These are phyloP conservation scores for Fistularia tabacaria DNA, from an alignment of 2,797 vertebrate species.

Conservation along the genomic window DNA sequence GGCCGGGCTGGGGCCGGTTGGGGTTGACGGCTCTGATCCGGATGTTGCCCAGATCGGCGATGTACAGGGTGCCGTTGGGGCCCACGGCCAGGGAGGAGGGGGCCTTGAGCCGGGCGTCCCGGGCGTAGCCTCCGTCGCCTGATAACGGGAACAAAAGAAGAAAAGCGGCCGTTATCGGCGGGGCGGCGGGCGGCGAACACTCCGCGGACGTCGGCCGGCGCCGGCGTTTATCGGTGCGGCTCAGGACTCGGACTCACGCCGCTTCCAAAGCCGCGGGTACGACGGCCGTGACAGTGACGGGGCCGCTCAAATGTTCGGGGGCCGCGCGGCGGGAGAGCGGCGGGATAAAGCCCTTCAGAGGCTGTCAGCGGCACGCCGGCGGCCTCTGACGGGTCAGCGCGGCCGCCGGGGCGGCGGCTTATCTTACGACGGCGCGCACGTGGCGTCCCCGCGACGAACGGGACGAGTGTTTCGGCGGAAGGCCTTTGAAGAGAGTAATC, in stretches of 20 bases:
- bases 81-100: slow-evolving; percentile 90
- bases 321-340: slow-evolving; percentile 48
- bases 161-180: slow-evolving; percentile 53
- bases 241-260: slow-evolving; percentile 44
- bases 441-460: slow-evolving; percentile 12
- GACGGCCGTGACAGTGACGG: slow-evolving; percentile 60
- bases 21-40: slow-evolving; percentile 87
- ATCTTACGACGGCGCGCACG: slow-evolving; percentile 54
- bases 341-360: slow-evolving; percentile 62
- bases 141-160: slow-evolving; percentile 25
- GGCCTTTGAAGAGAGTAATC: slow-evolving; percentile 77
- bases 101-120: slow-evolving; percentile 90
- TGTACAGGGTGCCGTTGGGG: slow-evolving; percentile 87
- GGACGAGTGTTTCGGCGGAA: slow-evolving; percentile 55
- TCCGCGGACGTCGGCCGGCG: too few species aligned
- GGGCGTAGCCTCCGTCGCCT: slow-evolving; percentile 93
- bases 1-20: slow-evolving; percentile 84
- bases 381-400: slow-evolving; percentile 52
- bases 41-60: slow-evolving; percentile 92
- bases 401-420: slow-evolving; percentile 59
- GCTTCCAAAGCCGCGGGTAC: slow-evolving; percentile 37
- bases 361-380: slow-evolving; percentile 55
- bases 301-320: slow-evolving; percentile 53
- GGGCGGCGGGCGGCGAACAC: slow-evolving; percentile 4
- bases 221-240: slow-evolving; percentile 48